Conservation (phyloP, 2,888 invertebrate species). For the Pyrocoelia pectoralis region DNA sequence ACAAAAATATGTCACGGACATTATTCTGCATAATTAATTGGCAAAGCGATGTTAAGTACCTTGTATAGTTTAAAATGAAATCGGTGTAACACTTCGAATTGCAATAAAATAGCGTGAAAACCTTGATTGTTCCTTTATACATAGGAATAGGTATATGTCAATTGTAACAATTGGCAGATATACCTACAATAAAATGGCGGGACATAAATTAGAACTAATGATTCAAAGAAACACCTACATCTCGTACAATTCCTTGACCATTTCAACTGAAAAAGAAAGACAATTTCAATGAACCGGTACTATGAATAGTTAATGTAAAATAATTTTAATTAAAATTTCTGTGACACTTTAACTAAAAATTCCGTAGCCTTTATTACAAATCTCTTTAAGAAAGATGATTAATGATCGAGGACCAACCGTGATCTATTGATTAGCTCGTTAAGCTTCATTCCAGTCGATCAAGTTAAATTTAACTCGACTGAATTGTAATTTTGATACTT, state of each 20-base stretch:
- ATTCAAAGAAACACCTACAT: constrained; percentile 44
- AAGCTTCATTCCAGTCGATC: constrained; percentile 56
- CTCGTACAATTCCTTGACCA: constrained; percentile 35
- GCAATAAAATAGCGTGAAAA: constrained; percentile 45
- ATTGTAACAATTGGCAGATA: constrained; percentile 46
- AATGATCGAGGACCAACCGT: constrained; percentile 60
- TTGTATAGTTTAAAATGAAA: constrained; percentile 1
- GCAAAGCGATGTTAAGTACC: too few species aligned
- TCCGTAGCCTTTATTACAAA: constrained; percentile 57
- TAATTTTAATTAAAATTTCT: constrained; percentile 43
- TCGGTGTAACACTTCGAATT: constrained; percentile 36
- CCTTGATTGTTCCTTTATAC: constrained; percentile 41
- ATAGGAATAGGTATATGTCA: constrained; percentile 44
- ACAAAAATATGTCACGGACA: too few species aligned
- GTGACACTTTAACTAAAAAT: constrained; percentile 56
- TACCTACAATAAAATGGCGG: constrained; percentile 44
- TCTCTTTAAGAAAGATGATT: constrained; percentile 61
- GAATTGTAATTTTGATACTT: constrained; percentile 39
- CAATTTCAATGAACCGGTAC: constrained; percentile 1
- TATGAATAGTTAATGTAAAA: constrained; percentile 11
- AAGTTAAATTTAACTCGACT: constrained; percentile 42
- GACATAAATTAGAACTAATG: constrained; percentile 46
- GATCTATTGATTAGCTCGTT: constrained; percentile 64
- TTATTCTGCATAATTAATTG: too few species aligned
- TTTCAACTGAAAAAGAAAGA: constrained; percentile 11